These are phyloP conservation scores for Camponotus pennsylvanicus DNA, from an alignment of 1,140 invertebrate species.

Conservation along the genomic window DNA sequence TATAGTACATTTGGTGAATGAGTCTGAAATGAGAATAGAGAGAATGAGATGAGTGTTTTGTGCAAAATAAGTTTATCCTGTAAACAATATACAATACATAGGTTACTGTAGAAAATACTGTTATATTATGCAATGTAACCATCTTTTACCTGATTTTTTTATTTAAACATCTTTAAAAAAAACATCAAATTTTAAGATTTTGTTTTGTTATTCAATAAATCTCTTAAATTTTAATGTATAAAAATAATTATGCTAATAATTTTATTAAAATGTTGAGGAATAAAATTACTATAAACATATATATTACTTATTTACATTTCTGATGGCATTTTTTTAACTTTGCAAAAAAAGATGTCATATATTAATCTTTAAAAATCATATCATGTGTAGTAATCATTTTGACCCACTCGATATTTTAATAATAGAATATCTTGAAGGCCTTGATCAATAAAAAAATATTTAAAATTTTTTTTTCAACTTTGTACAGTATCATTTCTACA, in stretches of 20 bases:
- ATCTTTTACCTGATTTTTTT: conserved; percentile 65
- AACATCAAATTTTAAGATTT: conserved; percentile 49
- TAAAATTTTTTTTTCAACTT: no score
- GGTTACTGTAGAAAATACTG: conserved; percentile 58
- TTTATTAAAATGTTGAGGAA: neutral
- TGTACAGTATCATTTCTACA: no score
- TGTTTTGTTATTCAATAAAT: conserved; percentile 70
- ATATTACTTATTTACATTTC: neutral
- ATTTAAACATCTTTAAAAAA: conserved; percentile 43
- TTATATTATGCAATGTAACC: conserved; percentile 33
- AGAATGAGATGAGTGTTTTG: conserved; percentile 57
- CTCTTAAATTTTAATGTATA: conserved; percentile 6
- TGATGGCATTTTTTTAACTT: neutral
- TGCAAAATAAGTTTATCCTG: conserved; percentile 57
- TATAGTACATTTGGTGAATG: conserved; percentile 54
- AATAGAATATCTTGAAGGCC: no score
- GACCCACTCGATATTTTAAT: no score
- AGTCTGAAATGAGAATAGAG: conserved; percentile 42
- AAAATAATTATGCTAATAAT: conserved; percentile 1
- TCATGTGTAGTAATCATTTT: no score
- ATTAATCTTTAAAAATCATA: no score
- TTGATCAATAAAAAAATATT: no score
- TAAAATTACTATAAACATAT: neutral
- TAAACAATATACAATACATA: conserved; percentile 60
- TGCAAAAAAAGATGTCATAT: no score